These are phyloP conservation scores for Sarcophaga carnaria DNA, from an alignment of 2,888 invertebrate species.

Conservation along the genomic window DNA sequence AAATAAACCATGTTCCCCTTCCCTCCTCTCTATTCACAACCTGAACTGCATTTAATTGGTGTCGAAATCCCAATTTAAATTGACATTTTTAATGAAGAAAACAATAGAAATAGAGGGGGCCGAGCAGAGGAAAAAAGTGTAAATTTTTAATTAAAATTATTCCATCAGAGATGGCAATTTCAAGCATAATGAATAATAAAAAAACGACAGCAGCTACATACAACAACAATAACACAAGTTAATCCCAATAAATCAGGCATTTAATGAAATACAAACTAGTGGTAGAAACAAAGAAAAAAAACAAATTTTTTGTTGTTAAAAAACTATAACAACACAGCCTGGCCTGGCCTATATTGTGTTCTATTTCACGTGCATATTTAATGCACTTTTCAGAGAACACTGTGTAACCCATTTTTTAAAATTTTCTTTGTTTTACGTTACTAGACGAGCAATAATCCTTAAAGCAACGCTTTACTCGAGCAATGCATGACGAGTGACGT, in stretches of 20 bases:
- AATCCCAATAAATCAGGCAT: constrained; percentile 13
- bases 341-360: constrained; percentile 40
- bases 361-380: constrained; percentile 29
- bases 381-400: constrained; percentile 55
- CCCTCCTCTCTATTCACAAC: no score
- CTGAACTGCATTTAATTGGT: no score
- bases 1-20: no score
- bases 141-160: constrained; percentile 1
- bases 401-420: constrained; percentile 53
- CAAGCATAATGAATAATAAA: background rate
- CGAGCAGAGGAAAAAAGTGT: background rate
- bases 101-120: background rate
- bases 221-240: background rate
- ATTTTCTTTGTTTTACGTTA: constrained; percentile 15
- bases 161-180: background rate
- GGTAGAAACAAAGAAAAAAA: background rate
- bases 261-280: background rate
- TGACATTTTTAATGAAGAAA: no score
- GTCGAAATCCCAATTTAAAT: no score
- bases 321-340: background rate
- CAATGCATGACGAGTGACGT: background rate
- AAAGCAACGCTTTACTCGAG: no score
- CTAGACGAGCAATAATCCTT: no score
- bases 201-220: no score
- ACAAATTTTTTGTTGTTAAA: background rate